A percentile compares a stretch with the other conserved stretches of the same genome.
Conservation (phyloP, 2,113 vertebrate genomes). For the Raja brachyura region DNA sequence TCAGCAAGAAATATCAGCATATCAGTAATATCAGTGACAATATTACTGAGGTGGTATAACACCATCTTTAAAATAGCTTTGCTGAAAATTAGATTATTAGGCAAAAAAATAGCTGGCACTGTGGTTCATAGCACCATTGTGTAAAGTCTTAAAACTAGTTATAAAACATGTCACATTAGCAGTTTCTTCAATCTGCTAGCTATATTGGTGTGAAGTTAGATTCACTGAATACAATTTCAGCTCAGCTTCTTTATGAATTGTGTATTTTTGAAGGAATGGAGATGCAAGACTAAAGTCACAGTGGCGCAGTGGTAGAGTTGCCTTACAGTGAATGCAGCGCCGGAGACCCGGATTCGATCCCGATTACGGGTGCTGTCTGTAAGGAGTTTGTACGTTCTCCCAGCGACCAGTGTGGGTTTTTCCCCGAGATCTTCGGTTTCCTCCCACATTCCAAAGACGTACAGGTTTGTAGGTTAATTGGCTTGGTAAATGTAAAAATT, state of each 20-base stretch:
- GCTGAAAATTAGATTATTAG: not conserved
- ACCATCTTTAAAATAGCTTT: not conserved
- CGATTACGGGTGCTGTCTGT: too few species aligned
- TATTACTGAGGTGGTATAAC: not conserved
- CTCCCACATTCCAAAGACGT: too few species aligned
- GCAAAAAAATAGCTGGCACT: not conserved
- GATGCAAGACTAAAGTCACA: too few species aligned
- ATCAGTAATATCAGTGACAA: not conserved
- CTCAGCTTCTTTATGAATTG: not conserved
- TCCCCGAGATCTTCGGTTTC: too few species aligned
- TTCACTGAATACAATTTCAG: not conserved
- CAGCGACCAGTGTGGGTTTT: too few species aligned
- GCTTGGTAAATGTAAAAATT: too few species aligned
- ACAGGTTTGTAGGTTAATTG: too few species aligned
- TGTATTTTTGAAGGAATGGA: too few species aligned
- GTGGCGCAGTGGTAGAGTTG: too few species aligned
- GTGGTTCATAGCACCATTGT: not conserved
- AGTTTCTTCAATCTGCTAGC: constrained; percentile 11
- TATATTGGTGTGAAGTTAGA: not conserved
- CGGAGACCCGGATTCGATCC: too few species aligned
- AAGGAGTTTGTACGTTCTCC: too few species aligned
- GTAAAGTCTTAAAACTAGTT: not conserved
- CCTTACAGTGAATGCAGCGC: too few species aligned
- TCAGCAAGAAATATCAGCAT: not conserved
- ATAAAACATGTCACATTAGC: not conserved